Percentiles rank a stretch among this genome's conserved stretches.
phyloP scores from a whole-genome alignment of 2,113 vertebrate species.

The Dromaius novaehollandiae region DNA sequence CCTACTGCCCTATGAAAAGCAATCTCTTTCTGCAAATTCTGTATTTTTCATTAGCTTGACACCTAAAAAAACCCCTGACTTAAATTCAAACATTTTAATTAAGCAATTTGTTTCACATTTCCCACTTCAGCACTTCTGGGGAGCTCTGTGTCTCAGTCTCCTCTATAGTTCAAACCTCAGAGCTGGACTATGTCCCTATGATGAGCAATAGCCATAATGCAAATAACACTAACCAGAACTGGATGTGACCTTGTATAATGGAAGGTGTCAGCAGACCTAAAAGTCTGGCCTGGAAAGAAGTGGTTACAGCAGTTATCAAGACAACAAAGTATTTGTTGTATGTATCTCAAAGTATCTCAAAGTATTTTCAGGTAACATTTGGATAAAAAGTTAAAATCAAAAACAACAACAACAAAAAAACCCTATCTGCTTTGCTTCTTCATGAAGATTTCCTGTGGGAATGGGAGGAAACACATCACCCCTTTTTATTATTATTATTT shows the following conservation, averaged over 20 bases:
- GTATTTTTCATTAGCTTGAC: neutral
- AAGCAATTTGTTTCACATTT: neutral
- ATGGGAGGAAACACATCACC: neutral
- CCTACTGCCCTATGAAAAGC: neutral
- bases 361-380: neutral
- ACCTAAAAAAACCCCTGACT: neutral
- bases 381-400: neutral
- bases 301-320: neutral
- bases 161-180: neutral
- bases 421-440: neutral
- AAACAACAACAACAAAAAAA: neutral
- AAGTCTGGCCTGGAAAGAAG: neutral
- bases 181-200: neutral
- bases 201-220: neutral
- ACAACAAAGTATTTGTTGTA: no score
- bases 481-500: neutral
- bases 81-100: neutral
- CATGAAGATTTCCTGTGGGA: neutral
- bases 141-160: neutral
- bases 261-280: neutral
- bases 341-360: neutral
- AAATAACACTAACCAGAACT: neutral
- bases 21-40: neutral
- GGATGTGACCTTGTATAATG: neutral
- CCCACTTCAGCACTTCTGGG: neutral